A percentile compares a stretch with the other conserved stretches of the same genome.
These are phyloP conservation scores for Hyposoter didymator DNA, from an alignment of 2,888 invertebrate species.

Conservation along the genomic window DNA sequence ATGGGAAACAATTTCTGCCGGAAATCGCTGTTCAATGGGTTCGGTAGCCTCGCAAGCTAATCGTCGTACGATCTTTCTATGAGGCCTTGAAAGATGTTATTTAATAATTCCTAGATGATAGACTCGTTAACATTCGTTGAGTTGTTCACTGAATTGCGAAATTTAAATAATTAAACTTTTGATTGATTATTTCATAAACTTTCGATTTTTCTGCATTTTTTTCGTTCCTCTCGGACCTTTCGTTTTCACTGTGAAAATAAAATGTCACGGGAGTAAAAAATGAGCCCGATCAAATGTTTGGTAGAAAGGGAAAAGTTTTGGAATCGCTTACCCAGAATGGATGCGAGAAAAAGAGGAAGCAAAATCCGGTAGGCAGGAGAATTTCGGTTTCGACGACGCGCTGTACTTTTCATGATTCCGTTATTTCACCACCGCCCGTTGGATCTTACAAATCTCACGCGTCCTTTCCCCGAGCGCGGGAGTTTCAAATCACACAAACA, in stretches of 20 bases:
- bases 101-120: no score
- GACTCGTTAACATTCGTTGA: background rate
- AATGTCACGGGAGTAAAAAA: background rate
- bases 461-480: conserved; percentile 61
- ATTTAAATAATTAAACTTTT: background rate
- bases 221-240: background rate
- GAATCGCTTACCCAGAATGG: conserved; percentile 79
- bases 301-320: background rate
- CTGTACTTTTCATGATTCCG: conserved; percentile 71
- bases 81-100: background rate
- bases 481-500: conserved; percentile 66
- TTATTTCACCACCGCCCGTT: conserved; percentile 39
- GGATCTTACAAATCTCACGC: conserved; percentile 60
- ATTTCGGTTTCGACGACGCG: conserved; percentile 70
- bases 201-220: background rate
- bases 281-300: background rate
- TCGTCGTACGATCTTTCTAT: background rate
- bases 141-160: background rate
- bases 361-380: conserved; percentile 71
- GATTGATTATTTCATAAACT: background rate
- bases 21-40: background rate
- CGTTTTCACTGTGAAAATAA: background rate
- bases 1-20: background rate
- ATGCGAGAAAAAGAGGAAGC: conserved; percentile 76
- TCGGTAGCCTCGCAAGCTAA: background rate